Conservation (phyloP, 2,797 vertebrate genomes). For the Florisuga fusca region DNA sequence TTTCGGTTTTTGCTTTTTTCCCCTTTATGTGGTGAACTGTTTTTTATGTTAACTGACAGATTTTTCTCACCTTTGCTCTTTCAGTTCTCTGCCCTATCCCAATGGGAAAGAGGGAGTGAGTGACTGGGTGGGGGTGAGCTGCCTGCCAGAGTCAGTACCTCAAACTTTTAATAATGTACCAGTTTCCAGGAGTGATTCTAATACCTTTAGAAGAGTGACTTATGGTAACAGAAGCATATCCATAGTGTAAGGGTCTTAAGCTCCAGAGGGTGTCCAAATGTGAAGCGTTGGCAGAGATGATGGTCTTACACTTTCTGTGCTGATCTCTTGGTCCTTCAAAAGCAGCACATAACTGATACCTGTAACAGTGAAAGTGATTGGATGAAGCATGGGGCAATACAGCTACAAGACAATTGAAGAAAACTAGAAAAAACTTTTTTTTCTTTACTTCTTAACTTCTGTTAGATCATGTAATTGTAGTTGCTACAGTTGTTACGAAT, state of each 20-base stretch:
- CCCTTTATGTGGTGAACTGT: not conserved
- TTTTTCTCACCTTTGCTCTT: not conserved
- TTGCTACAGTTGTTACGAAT: not conserved
- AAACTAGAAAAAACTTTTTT: not conserved
- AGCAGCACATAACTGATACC: not conserved
- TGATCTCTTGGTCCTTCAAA: not conserved
- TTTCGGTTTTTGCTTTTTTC: not conserved
- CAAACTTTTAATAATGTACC: not conserved
- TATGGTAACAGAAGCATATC: not conserved
- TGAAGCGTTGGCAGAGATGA: not conserved
- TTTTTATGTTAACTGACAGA: not conserved
- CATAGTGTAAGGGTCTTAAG: too few relatives aligned
- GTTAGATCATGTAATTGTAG: not conserved
- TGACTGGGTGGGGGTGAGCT: not conserved
- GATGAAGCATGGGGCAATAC: not conserved
- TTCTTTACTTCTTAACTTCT: not conserved
- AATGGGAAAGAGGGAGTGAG: not conserved
- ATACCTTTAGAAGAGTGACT: not conserved
- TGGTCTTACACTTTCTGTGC: not conserved
- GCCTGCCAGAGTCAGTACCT: not conserved
- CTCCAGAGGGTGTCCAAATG: not conserved
- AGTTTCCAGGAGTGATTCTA: not conserved
- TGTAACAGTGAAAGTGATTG: not conserved
- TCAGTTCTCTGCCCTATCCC: not conserved
- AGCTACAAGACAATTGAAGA: not conserved